Percentiles rank a stretch among this genome's conserved stretches.
Conservation (phyloP, 2,888 invertebrate genomes). For the Nemapogon koenigi region DNA sequence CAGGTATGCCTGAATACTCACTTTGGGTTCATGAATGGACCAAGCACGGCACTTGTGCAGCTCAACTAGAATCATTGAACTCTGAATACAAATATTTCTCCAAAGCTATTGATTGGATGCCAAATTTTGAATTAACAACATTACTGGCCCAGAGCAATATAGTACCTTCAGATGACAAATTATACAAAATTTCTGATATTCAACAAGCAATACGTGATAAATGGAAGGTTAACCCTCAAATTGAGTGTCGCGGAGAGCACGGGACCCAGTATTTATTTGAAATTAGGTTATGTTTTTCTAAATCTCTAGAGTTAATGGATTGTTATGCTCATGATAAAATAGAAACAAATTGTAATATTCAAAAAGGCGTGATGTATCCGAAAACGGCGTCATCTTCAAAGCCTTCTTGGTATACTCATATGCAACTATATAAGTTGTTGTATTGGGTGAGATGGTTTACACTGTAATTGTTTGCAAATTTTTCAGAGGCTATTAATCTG, state of each 20-base stretch:
- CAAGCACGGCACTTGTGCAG: conserved; percentile 84
- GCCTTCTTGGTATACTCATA: conserved; percentile 39
- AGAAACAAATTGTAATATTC: conserved; percentile 66
- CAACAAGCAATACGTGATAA: conserved; percentile 47
- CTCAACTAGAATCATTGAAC: conserved; percentile 55
- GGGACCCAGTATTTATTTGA: conserved; percentile 70
- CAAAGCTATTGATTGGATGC: conserved; percentile 67
- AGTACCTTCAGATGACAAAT: conserved; percentile 34
- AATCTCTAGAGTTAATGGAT: conserved; percentile 66
- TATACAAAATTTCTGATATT: conserved; percentile 25
- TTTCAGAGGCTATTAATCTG: no score
- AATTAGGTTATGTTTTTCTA: conserved; percentile 77
- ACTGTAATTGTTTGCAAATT: conserved; percentile 53
- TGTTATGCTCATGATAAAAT: conserved; percentile 65
- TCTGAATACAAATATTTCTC: conserved; percentile 73
- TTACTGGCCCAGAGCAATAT: conserved; percentile 65
- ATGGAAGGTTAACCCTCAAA: conserved; percentile 65
- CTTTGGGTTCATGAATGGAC: conserved; percentile 85
- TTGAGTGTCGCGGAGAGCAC: conserved; percentile 69
- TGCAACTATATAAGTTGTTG: conserved; percentile 62
- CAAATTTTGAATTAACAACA: conserved; percentile 66
- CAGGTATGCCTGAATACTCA: conserved; percentile 42
- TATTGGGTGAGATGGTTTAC: conserved; percentile 70
- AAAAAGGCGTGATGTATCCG: conserved; percentile 64
- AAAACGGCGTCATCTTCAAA: conserved; percentile 38